Base-by-base conservation (phyloP, 1,140 invertebrate species). In the Aculops lycopersici region DNA sequence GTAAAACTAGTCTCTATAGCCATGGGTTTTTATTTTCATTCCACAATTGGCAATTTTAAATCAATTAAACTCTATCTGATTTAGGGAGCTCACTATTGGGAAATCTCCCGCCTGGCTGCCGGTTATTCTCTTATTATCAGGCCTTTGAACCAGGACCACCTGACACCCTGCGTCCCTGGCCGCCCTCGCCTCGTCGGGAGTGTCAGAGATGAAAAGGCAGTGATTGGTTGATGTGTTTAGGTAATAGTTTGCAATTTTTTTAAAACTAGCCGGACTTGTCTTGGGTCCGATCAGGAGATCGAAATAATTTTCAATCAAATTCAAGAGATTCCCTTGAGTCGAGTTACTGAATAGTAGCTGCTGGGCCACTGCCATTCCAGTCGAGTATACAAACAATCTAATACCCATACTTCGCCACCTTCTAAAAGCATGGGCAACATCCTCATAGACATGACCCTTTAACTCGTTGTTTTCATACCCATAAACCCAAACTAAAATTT, bases 71-170 rank as follows among this genome's bases (percentile, higher is more conserved):
- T 37, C 4, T n/a, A 21, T 45, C 20, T 45, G 20, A 38, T 14
- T 51, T 48, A 71, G 67, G 2, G 61, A 62, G 21, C 60, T 55
- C 20, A 72, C 58, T 12, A 66, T 63, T 14, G 58, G 54, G 50
- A 65, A 76, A 13, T 60, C 54, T 21, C 59, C 51, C 43, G 58
- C 56, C 4, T 68, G 65, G 43, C 69, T 67, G 8, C 65, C 61
- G 3, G 63, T 58, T 0, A 78, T 55, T 3, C 64, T 55, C 1
- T 63, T 64, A 31, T 41, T 37, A 4, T 24, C 41, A 8, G 41
- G 38, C 35, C 44, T 18, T 35, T 17, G 14, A 15, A 46, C 36
- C 3, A 46, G 14, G 4, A 40, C 14, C 15, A 20, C 45, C n/a
- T 14, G 14, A 35, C 20, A 43, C 3, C 42, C 42, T 12, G 45